These are phyloP conservation scores for Esox masquinongy DNA, from an alignment of 2,797 vertebrate genomes.

Conservation along the genomic window DNA sequence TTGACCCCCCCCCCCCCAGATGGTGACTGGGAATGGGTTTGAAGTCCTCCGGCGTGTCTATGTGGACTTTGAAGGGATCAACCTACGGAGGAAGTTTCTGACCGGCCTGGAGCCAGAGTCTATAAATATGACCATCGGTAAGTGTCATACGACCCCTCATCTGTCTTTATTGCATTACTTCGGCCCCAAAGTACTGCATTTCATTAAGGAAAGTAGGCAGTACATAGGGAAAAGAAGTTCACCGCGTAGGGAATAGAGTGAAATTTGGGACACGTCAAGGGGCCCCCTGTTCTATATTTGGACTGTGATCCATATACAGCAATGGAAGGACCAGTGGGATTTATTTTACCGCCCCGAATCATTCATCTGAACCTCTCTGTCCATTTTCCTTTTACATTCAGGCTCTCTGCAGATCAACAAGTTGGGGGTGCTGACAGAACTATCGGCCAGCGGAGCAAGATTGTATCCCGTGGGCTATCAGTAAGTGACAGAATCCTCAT, in stretches of 20 bases:
- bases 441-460: slow-evolving; percentile 84
- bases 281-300: background rate
- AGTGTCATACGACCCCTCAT: slow-evolving; percentile 32
- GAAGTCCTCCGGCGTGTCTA: slow-evolving; percentile 87
- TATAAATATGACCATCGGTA: slow-evolving; percentile 90
- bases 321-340: background rate
- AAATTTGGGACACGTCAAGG: too few species aligned
- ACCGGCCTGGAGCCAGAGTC: slow-evolving; percentile 88
- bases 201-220: too few species aligned
- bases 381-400: slow-evolving; percentile 39
- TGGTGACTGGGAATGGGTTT: slow-evolving; percentile 80
- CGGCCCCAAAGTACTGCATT: too few species aligned
- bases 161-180: background rate
- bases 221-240: background rate
- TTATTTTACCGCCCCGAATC: background rate
- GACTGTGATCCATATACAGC: background rate
- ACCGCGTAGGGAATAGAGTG: background rate
- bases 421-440: slow-evolving; percentile 84
- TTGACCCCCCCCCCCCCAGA: slow-evolving; percentile 50
- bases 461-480: slow-evolving; percentile 91
- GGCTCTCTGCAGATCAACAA: slow-evolving; percentile 88
- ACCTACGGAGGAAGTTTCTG: slow-evolving; percentile 88
- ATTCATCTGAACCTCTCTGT: background rate
- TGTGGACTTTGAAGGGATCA: slow-evolving; percentile 92
- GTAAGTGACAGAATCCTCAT: slow-evolving; percentile 70